A percentile compares a stretch with the other conserved stretches of the same genome.
Conservation (phyloP, 2,888 invertebrate species). For the Aspidiotus rigidus region DNA sequence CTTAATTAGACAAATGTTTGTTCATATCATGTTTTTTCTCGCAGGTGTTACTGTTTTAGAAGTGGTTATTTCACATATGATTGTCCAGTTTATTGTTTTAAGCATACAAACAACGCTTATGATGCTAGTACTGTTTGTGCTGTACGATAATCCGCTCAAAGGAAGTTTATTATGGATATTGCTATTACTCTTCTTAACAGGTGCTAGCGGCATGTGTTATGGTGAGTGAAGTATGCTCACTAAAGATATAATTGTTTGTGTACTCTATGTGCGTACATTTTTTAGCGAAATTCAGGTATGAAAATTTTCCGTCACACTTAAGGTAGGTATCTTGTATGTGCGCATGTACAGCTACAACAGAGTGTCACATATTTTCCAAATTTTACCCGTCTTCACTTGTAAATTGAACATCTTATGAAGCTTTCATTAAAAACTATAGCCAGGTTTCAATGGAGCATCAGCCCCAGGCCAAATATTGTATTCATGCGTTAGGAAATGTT, state of each 20-base stretch:
- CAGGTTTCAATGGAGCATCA: too few relatives aligned
- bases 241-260: background rate
- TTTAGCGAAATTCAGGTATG: too few relatives aligned
- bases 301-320: too few relatives aligned
- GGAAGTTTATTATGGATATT: conserved; percentile 38
- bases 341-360: too few relatives aligned
- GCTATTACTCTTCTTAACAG: conserved; percentile 38
- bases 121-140: conserved; percentile 39
- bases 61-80: conserved; percentile 39
- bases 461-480: too few relatives aligned
- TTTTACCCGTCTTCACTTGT: too few relatives aligned
- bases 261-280: background rate
- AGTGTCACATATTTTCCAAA: too few relatives aligned
- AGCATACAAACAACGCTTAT: conserved; percentile 39
- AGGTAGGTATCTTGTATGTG: too few relatives aligned
- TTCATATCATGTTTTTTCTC: conserved; percentile 13
- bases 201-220: conserved; percentile 39
- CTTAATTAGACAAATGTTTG: background rate
- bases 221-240: conserved; percentile 36
- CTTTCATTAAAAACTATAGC: too few relatives aligned
- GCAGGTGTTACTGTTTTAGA: conserved; percentile 40
- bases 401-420: too few relatives aligned
- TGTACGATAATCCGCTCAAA: conserved; percentile 38
- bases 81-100: conserved; percentile 39
- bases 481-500: too few relatives aligned